Conservation (phyloP, 2,888 invertebrate species). For the Meta bourneti region DNA sequence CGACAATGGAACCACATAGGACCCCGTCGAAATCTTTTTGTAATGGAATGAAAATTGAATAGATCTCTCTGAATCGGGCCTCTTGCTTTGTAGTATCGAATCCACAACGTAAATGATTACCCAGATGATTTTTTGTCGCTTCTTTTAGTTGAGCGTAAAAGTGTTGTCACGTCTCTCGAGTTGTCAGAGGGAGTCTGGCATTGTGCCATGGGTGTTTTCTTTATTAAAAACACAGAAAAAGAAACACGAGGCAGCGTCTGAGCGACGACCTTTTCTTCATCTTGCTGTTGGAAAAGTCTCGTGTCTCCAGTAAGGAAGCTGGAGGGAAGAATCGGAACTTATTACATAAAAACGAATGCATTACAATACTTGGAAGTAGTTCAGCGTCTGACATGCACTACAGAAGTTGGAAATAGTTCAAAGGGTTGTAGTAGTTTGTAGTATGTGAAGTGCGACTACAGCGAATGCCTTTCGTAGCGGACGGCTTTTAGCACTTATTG, state of each 20-base stretch:
- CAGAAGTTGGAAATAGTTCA: conserved; percentile 29
- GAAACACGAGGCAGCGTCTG: conserved; percentile 25
- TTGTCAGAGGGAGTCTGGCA: conserved; percentile 31
- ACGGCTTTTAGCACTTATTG: too few species aligned
- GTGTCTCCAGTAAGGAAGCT: background rate
- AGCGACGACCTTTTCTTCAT: conserved; percentile 47
- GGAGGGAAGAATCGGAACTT: conserved; percentile 22
- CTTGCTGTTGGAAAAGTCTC: conserved; percentile 24
- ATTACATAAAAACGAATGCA: conserved; percentile 43
- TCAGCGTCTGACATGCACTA: background rate
- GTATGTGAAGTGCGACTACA: background rate
- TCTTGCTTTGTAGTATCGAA: background rate
- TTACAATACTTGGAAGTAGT: conserved; percentile 22
- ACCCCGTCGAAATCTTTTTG: background rate
- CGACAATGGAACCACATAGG: too few species aligned
- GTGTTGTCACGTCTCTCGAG: conserved; percentile 4
- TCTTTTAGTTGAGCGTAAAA: conserved; percentile 1
- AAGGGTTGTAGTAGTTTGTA: background rate
- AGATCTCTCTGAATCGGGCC: background rate
- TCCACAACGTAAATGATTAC: background rate
- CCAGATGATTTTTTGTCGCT: background rate
- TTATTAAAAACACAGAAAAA: conserved; percentile 7
- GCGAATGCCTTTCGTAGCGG: too few species aligned
- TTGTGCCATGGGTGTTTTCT: conserved; percentile 39
- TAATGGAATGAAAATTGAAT: background rate